Base-by-base conservation (phyloP, 2,888 invertebrate species). In the Agriopis leucophaearia region DNA sequence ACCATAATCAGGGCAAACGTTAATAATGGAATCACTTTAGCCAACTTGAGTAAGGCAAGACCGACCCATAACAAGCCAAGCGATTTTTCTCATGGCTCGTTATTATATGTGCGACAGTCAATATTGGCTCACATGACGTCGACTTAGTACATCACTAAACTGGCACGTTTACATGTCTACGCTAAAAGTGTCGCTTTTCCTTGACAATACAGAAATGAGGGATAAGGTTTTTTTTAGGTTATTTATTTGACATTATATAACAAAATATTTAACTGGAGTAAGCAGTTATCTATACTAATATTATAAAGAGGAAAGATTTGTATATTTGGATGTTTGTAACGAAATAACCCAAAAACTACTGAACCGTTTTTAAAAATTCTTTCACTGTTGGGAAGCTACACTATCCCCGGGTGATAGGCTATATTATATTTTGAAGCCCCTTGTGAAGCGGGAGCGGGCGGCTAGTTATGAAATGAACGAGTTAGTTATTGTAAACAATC, bases 101-200 rank as follows among this genome's bases (percentile, higher is more conserved):
- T n/a, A n/a, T n/a, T 36, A n/a, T 12, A 9, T 10, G 44, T 36
- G 48, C 42, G 55, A 60, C 63, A 64, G 59, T 68, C 42, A 60
- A 64, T 68, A 68, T 64, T 60, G 15, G 36, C 42, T 38, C 60
- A 50, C 42, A 58, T 51, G n/a, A 50, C 13, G 40, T n/a, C 56
- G 5, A 15, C 42, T 57, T 62, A 58, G 52, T 55, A 27, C 38
- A 52, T 42, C 42, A 60, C 50, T 64, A 56, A 59, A 64, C 55
- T 68, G 59, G 51, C 68, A 60, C 68, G 64, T 68, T 68, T 68
- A 64, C 67, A 51, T 38, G 50, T 64, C 27, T 36, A 64, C 45
- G 59, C 60, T 68, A 68, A 64, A 64, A 50, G 60, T 47, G 51
- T 15, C 51, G 8, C 18, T 54, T 58, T 50, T 59, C 15, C 27